Percentiles rank a stretch among this genome's conserved stretches.
These are phyloP conservation scores for Caerostris darwini DNA, from an alignment of 1,140 invertebrate species.

Conservation along the genomic window DNA sequence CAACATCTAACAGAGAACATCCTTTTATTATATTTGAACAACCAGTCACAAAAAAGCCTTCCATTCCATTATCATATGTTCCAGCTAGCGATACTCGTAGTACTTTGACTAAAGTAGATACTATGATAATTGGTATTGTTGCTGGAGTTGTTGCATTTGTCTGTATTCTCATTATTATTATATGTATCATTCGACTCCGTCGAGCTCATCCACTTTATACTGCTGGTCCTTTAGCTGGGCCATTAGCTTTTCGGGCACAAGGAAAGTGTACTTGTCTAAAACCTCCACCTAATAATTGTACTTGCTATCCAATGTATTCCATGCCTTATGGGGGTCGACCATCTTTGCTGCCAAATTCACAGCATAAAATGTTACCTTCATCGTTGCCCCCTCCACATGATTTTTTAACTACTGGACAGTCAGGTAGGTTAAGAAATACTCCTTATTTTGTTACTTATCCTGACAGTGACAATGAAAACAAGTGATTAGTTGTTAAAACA, in stretches of 20 bases:
- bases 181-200: slow-evolving; percentile 89
- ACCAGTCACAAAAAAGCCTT: slow-evolving; percentile 60
- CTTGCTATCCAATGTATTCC: slow-evolving; percentile 80
- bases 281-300: slow-evolving; percentile 80
- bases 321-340: slow-evolving; percentile 79
- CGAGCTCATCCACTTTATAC: slow-evolving; percentile 82
- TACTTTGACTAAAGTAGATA: slow-evolving; percentile 91
- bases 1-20: slow-evolving; percentile 82
- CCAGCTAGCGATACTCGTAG: slow-evolving; percentile 63
- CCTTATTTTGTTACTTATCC: slow-evolving; percentile 82
- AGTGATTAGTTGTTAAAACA: slow-evolving; percentile 29
- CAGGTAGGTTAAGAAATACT: slow-evolving; percentile 79
- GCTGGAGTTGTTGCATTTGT: slow-evolving; percentile 95
- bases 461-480: slow-evolving; percentile 79
- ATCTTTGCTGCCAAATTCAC: slow-evolving; percentile 78
- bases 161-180: slow-evolving; percentile 91
- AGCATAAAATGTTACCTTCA: slow-evolving; percentile 79
- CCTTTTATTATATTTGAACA: slow-evolving; percentile 76
- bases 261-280: slow-evolving; percentile 82
- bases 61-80: slow-evolving; percentile 45
- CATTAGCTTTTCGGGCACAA: slow-evolving; percentile 82
- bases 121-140: slow-evolving; percentile 94
- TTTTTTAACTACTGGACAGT: slow-evolving; percentile 80
- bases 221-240: slow-evolving; percentile 85
- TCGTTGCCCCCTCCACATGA: slow-evolving; percentile 79